Evolutionary conservation across 2,797 vertebrate genomes (phyloP).

Genomic region (Platalea minor): DNA sequence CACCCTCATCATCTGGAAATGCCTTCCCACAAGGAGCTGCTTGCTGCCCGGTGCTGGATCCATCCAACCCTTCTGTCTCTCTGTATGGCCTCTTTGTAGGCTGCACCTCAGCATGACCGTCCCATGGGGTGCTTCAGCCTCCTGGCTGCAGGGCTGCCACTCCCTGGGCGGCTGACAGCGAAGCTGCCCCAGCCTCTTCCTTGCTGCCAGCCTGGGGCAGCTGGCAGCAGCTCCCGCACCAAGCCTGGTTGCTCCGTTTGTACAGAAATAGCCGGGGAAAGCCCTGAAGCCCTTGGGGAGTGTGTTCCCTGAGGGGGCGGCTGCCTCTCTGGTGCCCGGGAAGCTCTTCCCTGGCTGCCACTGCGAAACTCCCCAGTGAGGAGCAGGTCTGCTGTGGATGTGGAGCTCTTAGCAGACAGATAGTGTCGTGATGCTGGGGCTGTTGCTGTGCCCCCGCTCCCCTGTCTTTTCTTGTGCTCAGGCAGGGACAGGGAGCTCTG

Average conservation of each 20-base stretch:
- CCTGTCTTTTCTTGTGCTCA: neutral
- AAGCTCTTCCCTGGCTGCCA: neutral
- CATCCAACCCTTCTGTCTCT: accelerated
- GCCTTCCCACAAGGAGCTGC: neutral
- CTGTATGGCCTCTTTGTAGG: neutral
- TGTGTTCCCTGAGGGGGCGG: accelerated
- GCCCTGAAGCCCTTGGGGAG: neutral
- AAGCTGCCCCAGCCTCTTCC: neutral
- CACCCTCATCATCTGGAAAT: neutral
- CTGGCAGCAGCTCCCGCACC: neutral
- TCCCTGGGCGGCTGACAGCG: accelerated
- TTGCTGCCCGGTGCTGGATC: neutral
- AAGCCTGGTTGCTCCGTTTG: accelerated
- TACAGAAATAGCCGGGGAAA: neutral
- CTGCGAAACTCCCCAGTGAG: neutral
- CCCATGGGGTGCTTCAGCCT: neutral
- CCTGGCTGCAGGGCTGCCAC: neutral
- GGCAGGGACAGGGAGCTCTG: neutral
- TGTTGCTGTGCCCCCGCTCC: neutral
- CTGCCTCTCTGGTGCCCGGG: neutral
- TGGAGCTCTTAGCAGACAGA: neutral
- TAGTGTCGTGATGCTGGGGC: neutral
- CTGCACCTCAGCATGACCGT: neutral
- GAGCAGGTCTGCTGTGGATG: neutral
- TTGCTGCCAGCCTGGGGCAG: neutral